Evolutionary conservation across 2,113 vertebrate species (phyloP).

Genomic region (Okapia johnstoni): DNA sequence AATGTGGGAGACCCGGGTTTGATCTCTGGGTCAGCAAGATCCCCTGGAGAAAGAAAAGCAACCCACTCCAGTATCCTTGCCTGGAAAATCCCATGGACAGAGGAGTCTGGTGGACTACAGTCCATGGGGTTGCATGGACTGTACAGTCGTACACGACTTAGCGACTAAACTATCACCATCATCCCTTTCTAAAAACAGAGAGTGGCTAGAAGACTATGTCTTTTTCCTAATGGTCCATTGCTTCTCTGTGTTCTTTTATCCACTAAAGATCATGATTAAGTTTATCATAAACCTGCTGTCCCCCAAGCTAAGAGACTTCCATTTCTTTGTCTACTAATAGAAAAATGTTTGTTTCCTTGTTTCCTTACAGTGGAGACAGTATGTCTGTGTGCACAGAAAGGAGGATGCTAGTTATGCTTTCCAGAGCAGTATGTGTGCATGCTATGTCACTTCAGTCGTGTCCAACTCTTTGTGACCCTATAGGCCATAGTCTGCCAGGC

Average conservation of each 20-base stretch:
- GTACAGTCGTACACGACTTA: background rate
- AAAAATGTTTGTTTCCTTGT: background rate
- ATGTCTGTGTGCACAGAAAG: background rate
- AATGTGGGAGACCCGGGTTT: background rate
- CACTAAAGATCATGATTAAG: background rate
- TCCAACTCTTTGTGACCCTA: background rate
- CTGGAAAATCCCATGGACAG: background rate
- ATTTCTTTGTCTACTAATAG: conserved; percentile 34
- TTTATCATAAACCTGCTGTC: background rate
- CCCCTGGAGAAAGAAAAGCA: background rate
- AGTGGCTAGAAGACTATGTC: background rate
- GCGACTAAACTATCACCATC: background rate
- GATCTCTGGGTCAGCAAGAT: background rate
- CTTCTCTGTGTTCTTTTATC: background rate
- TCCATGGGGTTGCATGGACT: background rate
- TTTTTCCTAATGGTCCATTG: background rate
- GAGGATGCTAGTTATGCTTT: background rate
- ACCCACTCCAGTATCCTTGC: background rate
- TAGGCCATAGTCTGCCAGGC: background rate
- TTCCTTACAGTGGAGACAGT: background rate
- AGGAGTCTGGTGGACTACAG: background rate
- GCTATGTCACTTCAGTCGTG: background rate
- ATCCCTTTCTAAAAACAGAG: background rate
- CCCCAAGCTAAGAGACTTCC: background rate
- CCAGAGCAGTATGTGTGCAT: background rate